Evolutionary conservation across 2,888 invertebrate genomes (phyloP).

Genomic region (Hirtodrosophila duncani): DNA sequence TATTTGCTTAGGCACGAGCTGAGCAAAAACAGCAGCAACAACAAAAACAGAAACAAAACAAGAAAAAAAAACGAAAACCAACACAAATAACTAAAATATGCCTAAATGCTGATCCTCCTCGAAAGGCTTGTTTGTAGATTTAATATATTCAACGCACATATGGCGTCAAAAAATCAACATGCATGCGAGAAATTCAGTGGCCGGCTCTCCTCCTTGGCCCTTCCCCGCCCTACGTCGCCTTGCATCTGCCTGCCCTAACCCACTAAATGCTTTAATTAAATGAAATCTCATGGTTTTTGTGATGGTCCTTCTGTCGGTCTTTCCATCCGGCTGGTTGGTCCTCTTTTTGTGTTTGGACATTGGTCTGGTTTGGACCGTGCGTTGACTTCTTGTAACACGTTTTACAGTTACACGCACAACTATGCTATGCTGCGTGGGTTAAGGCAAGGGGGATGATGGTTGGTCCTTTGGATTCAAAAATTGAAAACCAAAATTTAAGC

Average conservation of each 20-base stretch:
- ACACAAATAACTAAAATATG: constrained; percentile 1
- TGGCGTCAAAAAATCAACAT: constrained; percentile 61
- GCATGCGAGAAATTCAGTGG: constrained; percentile 42
- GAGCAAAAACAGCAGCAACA: constrained; percentile 6
- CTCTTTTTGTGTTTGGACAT: no score
- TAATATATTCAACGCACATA: constrained; percentile 70
- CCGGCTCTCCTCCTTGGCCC: neutral
- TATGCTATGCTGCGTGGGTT: constrained; percentile 27
- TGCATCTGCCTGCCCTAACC: neutral
- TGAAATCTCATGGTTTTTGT: constrained; percentile 69
- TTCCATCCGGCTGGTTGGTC: no score
- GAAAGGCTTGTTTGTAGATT: constrained; percentile 52
- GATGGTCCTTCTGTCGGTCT: constrained; percentile 36
- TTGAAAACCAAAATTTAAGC: constrained; percentile 71
- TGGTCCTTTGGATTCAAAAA: constrained; percentile 59
- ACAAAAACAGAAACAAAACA: no score
- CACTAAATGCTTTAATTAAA: constrained; percentile 63
- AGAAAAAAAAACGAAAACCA: neutral
- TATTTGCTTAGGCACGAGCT: neutral
- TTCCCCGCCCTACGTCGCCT: neutral
- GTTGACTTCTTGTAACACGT: constrained; percentile 60
- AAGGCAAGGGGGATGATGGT: neutral
- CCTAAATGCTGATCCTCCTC: constrained; percentile 43
- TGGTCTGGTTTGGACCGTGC: constrained; percentile 47
- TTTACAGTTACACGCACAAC: constrained; percentile 71